Percentiles rank a stretch among this genome's conserved stretches.
These are phyloP conservation scores for Phylloscopus collybita DNA, from an alignment of 2,797 vertebrate species.

Conservation along the genomic window DNA sequence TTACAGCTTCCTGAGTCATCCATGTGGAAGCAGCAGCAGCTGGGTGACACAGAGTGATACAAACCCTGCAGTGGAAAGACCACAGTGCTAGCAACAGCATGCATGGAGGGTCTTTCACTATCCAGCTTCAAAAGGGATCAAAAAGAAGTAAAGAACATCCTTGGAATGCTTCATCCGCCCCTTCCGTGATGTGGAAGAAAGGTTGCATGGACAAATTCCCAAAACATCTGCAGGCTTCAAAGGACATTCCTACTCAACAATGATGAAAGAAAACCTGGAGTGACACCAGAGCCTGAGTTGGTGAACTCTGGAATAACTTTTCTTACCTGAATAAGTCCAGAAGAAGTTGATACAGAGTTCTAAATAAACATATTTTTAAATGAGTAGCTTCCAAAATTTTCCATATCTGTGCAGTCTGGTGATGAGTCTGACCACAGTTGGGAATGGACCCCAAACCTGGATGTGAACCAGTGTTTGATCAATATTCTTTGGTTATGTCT, in stretches of 20 bases:
- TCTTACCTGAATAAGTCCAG: not conserved
- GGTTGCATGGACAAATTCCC: not conserved
- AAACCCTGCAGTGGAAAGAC: not conserved
- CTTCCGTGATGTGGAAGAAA: not conserved
- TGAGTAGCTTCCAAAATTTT: not conserved
- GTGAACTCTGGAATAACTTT: not conserved
- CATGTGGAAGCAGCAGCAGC: not conserved
- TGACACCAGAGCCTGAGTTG: not conserved
- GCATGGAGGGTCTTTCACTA: not conserved
- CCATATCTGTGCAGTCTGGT: not conserved
- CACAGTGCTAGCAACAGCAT: not conserved
- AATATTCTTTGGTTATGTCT: not conserved
- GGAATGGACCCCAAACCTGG: not conserved
- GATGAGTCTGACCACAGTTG: not conserved
- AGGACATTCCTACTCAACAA: not conserved
- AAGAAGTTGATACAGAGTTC: not conserved
- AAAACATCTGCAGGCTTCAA: not conserved
- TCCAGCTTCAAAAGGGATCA: not conserved
- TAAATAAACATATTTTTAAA: not conserved
- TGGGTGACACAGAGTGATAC: not conserved
- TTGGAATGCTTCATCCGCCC: not conserved
- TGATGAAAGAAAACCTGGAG: not conserved
- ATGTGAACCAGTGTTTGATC: not conserved
- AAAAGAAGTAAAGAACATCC: not conserved
- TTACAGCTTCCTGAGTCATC: conserved; percentile 32